These are phyloP conservation scores for Oryzias melastigma DNA, from an alignment of 2,113 vertebrate genomes.

Conservation along the genomic window DNA sequence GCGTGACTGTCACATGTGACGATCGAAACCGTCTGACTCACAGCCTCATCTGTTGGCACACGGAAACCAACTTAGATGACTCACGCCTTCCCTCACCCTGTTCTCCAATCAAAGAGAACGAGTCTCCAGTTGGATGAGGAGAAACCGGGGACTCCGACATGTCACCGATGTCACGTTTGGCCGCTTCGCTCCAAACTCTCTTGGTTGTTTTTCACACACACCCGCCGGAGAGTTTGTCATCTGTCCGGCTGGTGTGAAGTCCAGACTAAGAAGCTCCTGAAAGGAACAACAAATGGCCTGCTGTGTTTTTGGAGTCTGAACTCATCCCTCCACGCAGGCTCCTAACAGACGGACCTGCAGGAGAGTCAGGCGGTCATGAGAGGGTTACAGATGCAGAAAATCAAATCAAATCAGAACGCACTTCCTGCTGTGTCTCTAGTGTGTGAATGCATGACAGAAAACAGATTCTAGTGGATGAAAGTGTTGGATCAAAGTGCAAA, in stretches of 20 bases:
- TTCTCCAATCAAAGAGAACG: conserved; percentile 5
- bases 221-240: conserved; percentile 39
- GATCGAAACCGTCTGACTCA: conserved; percentile 11
- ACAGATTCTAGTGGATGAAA: no score
- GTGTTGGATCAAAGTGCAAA: no score
- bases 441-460: no score
- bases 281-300: conserved; percentile 47
- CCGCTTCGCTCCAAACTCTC: not conserved
- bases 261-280: conserved; percentile 31
- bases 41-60: conserved; percentile 3
- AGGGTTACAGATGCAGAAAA: no score
- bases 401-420: not conserved
- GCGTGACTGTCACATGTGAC: not conserved
- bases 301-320: conserved; percentile 44
- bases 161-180: conserved; percentile 13
- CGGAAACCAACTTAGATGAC: conserved; percentile 1
- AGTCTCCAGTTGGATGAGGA: not conserved
- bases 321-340: conserved; percentile 7
- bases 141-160: conserved; percentile 18
- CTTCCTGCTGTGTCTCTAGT: no score
- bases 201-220: conserved; percentile 53
- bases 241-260: conserved; percentile 66
- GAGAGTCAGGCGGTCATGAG: no score
- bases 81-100: not conserved
- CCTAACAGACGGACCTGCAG: not conserved